Conservation (phyloP, 2,888 invertebrate genomes). For the Tortrix viridana region DNA sequence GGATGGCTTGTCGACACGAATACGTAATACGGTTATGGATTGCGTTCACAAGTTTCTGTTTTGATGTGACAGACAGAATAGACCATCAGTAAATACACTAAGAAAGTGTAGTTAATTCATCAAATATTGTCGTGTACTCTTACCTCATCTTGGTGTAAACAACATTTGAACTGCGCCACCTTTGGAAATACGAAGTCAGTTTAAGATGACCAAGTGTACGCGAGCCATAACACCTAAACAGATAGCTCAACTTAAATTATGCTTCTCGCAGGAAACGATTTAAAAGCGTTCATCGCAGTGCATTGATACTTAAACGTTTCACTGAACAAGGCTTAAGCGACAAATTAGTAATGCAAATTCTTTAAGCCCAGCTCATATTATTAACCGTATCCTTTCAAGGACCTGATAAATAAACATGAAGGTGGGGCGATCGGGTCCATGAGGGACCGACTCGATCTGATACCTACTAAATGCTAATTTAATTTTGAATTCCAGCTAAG, state of each 20-base stretch:
- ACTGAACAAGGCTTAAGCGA: conserved; percentile 46
- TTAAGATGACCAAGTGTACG: background rate
- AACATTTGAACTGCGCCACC: no score
- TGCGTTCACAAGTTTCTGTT: background rate
- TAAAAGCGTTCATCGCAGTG: conserved; percentile 15
- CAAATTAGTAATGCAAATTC: conserved; percentile 70
- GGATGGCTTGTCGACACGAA: conserved; percentile 49
- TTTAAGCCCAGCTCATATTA: conserved; percentile 65
- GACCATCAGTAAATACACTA: no score
- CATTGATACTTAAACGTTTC: conserved; percentile 35
- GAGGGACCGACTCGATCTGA: conserved; percentile 64
- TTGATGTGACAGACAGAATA: background rate
- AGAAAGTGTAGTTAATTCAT: no score
- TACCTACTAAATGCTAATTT: conserved; percentile 72
- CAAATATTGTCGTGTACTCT: no score
- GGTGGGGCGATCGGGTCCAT: conserved; percentile 58
- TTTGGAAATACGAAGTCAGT: background rate
- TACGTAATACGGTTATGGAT: conserved; percentile 8
- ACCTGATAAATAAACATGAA: conserved; percentile 79
- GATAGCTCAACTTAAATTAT: background rate
- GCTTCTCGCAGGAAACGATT: conserved; percentile 2
- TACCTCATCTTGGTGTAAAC: no score
- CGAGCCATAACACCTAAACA: background rate
- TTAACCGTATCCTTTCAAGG: conserved; percentile 67
- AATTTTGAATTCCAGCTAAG: conserved; percentile 60